Evolutionary conservation across 2,113 vertebrate species (phyloP).

Genomic region (Peromyscus polionotus): DNA sequence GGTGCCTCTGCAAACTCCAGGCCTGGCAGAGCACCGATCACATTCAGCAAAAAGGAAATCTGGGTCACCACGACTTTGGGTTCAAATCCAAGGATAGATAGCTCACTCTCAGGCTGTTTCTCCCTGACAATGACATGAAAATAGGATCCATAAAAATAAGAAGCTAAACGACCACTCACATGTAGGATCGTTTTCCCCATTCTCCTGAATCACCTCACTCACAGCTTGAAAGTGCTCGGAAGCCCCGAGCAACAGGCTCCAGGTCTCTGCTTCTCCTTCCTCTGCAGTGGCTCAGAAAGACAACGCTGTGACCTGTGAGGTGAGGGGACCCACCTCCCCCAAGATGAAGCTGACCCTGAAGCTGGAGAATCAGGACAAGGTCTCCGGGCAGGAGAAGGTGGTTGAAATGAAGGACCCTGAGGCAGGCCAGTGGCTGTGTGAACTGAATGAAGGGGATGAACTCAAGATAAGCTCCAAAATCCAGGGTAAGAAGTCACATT

Average conservation of each 20-base stretch:
- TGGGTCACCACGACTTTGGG: background rate
- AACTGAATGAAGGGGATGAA: background rate
- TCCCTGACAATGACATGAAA: background rate
- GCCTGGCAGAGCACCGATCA: background rate
- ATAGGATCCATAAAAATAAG: background rate
- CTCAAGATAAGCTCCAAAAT: background rate
- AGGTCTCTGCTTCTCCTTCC: background rate
- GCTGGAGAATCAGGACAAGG: background rate
- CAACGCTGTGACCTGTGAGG: constrained; percentile 56
- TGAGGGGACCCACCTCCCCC: constrained; percentile 49
- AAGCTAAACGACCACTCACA: background rate
- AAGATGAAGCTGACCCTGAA: constrained; percentile 34
- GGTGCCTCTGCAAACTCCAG: background rate
- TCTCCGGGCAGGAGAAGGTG: background rate
- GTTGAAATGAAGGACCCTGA: background rate
- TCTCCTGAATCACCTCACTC: background rate
- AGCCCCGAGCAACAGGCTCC: background rate
- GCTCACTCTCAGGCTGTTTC: background rate
- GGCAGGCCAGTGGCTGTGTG: constrained; percentile 66
- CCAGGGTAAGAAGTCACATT: constrained; percentile 8
- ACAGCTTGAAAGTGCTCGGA: background rate
- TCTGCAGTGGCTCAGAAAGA: constrained; percentile 14
- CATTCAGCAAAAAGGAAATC: background rate
- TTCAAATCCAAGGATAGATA: constrained; percentile 5
- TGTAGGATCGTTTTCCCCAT: background rate